phyloP scores from a whole-genome alignment of 2,113 vertebrate species.

The Cromileptes altivelis region DNA sequence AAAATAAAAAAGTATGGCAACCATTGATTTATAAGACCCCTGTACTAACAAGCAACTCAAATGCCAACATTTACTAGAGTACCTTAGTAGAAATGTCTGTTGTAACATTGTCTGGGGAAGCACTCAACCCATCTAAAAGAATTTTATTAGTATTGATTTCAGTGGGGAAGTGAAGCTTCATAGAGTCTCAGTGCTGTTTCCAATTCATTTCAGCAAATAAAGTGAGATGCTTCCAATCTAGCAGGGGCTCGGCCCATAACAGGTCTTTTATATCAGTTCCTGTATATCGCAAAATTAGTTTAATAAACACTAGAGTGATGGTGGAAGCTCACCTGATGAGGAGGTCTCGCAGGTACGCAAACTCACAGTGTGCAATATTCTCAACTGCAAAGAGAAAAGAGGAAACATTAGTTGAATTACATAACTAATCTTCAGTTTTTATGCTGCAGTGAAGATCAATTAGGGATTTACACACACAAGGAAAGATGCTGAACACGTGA shows the following conservation, averaged over 20 bases:
- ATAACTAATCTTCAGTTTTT: background rate
- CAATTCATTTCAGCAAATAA: slow-evolving; percentile 43
- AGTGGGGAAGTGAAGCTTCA: slow-evolving; percentile 2
- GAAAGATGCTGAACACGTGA: background rate
- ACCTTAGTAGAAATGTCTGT: background rate
- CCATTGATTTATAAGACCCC: background rate
- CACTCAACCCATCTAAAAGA: slow-evolving; percentile 1
- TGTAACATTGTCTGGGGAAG: background rate
- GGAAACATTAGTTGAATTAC: background rate
- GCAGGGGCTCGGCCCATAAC: background rate
- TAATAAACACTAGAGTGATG: background rate
- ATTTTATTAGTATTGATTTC: slow-evolving; percentile 46
- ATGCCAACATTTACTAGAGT: background rate
- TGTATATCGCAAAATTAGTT: background rate
- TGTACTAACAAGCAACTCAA: background rate
- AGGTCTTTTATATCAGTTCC: background rate
- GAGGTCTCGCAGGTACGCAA: slow-evolving; percentile 96
- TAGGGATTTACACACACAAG: background rate
- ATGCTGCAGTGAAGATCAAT: background rate
- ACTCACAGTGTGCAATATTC: slow-evolving; percentile 98
- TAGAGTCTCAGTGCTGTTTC: background rate
- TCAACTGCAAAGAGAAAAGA: slow-evolving; percentile 88
- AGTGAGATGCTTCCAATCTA: slow-evolving; percentile 2
- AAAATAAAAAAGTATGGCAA: background rate
- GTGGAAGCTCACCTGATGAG: slow-evolving; percentile 92